Percentiles rank a stretch among this genome's conserved stretches.
phyloP scores from a whole-genome alignment of 2,888 invertebrate genomes.

The Calameuta filiformis region DNA sequence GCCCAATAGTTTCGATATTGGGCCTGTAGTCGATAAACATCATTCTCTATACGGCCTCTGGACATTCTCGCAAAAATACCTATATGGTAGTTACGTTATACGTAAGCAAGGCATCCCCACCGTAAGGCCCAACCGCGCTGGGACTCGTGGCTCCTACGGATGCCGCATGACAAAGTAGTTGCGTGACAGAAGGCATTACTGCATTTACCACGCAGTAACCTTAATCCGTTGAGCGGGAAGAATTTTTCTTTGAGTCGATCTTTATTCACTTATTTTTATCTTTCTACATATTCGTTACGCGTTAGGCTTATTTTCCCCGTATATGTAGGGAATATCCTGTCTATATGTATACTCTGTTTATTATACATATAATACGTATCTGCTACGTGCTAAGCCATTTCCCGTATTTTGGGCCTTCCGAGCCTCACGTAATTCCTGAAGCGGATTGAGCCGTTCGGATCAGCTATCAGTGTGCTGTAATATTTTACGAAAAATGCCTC shows the following conservation, averaged over 20 bases:
- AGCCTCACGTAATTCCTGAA: conserved; percentile 44
- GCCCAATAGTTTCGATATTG: neutral
- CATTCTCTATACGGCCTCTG: neutral
- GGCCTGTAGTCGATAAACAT: neutral
- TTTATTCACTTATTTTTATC: neutral
- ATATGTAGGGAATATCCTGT: too few relatives aligned
- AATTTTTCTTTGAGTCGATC: conserved; percentile 9
- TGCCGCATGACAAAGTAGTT: conserved; percentile 38
- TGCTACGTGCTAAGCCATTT: neutral
- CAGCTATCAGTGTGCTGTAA: conserved; percentile 46
- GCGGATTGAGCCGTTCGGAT: conserved; percentile 52
- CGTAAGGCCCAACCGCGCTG: neutral
- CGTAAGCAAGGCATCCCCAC: neutral
- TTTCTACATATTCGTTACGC: neutral
- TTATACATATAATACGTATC: neutral
- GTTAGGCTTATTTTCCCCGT: neutral
- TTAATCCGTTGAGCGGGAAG: conserved; percentile 28
- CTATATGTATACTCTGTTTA: neutral
- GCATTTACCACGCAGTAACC: conserved; percentile 26
- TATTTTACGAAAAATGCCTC: conserved; percentile 42
- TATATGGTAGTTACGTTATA: neutral
- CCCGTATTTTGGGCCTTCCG: neutral
- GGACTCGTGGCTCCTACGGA: conserved; percentile 6
- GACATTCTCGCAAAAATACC: neutral
- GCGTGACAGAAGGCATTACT: conserved; percentile 42